Conservation (phyloP, 2,797 vertebrate genomes). For the Anisognathus igniventris region DNA sequence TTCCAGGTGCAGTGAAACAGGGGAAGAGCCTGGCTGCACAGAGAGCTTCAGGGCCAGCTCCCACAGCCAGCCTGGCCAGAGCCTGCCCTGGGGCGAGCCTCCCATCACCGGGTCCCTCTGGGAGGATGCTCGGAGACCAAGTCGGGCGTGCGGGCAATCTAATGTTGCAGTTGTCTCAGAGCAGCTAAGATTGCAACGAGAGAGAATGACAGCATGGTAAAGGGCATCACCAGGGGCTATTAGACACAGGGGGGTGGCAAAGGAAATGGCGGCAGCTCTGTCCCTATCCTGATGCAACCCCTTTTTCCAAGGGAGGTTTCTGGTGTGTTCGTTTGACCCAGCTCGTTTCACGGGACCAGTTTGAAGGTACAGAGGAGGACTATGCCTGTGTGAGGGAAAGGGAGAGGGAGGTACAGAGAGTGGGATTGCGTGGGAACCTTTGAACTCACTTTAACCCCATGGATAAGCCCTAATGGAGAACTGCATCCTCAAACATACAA, state of each 20-base stretch:
- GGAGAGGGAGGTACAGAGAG: not conserved
- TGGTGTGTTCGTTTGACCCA: not conserved
- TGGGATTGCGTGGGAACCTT: not conserved
- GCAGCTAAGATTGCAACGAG: not conserved
- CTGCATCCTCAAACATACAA: not conserved
- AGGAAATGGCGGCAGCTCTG: not conserved
- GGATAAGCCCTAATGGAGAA: not conserved
- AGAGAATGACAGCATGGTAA: not conserved
- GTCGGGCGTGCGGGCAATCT: not conserved
- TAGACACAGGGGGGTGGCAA: fast-evolving
- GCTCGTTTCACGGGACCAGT: not conserved
- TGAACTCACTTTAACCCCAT: not conserved
- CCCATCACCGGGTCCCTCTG: fast-evolving
- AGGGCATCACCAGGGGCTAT: not conserved
- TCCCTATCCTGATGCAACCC: not conserved
- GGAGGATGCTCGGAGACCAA: not conserved
- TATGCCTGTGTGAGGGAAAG: fast-evolving
- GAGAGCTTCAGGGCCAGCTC: not conserved
- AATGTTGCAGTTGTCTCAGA: not conserved
- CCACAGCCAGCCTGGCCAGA: not conserved
- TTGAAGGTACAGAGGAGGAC: not conserved
- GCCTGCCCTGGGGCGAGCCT: not conserved
- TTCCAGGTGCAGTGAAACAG: not conserved
- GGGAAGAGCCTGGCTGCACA: not conserved
- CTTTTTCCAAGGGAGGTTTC: not conserved